These are phyloP conservation scores for Oxyruncus cristatus DNA, from an alignment of 2,113 vertebrate genomes.

Conservation along the genomic window DNA sequence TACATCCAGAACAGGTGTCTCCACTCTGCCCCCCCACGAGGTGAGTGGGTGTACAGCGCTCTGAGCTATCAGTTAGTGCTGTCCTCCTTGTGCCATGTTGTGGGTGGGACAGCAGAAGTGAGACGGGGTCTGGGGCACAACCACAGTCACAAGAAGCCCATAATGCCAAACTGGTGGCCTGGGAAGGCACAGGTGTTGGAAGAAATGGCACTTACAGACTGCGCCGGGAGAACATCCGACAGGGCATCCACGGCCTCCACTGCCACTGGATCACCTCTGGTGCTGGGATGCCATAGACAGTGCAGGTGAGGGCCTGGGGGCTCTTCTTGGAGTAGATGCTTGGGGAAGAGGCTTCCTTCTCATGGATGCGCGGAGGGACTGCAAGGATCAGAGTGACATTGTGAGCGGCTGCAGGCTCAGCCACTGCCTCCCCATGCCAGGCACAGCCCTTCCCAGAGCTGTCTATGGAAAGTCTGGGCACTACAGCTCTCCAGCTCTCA, in stretches of 20 bases:
- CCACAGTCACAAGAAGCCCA: not conserved
- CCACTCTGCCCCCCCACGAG: not conserved
- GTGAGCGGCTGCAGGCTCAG: not conserved
- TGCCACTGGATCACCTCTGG: constrained; percentile 87
- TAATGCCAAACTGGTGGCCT: not conserved
- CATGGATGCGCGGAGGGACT: constrained; percentile 93
- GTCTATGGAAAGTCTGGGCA: not conserved
- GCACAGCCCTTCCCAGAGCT: not conserved
- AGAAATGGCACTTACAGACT: constrained; percentile 79
- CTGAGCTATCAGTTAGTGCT: not conserved
- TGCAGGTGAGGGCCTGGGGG: constrained; percentile 91
- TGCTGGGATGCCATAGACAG: constrained; percentile 83
- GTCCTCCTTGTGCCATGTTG: not conserved
- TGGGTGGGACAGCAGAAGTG: not conserved
- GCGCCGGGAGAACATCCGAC: constrained; percentile 80
- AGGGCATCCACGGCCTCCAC: constrained; percentile 94
- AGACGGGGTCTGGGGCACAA: fast-evolving
- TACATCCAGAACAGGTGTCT: not conserved
- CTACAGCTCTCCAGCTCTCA: not conserved
- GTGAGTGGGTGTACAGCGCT: not conserved
- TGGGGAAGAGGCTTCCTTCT: constrained; percentile 90
- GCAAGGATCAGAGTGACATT: not conserved
- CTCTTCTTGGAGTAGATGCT: constrained; percentile 89
- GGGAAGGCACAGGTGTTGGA: not conserved
- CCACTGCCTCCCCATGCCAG: not conserved